A percentile compares a stretch with the other conserved stretches of the same genome.
phyloP scores from a whole-genome alignment of 2,113 vertebrate genomes.

The Anhinga anhinga region DNA sequence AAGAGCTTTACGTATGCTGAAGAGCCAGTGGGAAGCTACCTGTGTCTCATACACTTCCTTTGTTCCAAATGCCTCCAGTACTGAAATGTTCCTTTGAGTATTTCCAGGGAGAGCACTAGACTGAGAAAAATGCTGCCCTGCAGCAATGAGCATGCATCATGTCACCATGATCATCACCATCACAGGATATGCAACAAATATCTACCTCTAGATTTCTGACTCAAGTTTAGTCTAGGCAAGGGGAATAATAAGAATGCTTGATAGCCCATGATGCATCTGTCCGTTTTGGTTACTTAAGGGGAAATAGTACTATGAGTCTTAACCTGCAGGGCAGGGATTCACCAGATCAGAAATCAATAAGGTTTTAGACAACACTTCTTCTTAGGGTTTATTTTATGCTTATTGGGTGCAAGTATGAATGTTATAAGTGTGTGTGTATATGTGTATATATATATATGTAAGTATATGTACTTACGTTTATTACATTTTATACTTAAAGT shows the following conservation, averaged over 20 bases:
- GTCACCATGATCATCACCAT: neutral
- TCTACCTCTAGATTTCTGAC: neutral
- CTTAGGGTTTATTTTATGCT: neutral
- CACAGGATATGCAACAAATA: neutral
- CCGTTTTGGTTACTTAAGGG: neutral
- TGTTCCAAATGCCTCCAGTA: neutral
- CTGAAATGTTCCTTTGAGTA: neutral
- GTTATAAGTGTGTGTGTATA: no score
- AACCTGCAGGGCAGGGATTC: neutral
- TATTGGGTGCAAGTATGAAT: neutral
- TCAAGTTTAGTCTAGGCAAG: neutral
- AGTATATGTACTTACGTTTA: no score
- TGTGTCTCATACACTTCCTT: constrained; percentile 35
- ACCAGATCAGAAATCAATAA: neutral
- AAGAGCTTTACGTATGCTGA: neutral
- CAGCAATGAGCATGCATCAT: neutral
- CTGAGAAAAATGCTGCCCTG: constrained; percentile 21
- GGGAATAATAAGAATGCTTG: neutral
- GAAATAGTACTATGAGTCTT: neutral
- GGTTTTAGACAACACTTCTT: neutral
- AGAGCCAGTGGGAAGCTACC: constrained; percentile 17
- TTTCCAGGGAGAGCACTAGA: constrained; percentile 26
- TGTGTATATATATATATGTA: no score
- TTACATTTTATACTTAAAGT: no score
- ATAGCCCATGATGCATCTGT: neutral